phyloP scores from a whole-genome alignment of 2,888 invertebrate species.

The Melangyna quadrimaculata region DNA sequence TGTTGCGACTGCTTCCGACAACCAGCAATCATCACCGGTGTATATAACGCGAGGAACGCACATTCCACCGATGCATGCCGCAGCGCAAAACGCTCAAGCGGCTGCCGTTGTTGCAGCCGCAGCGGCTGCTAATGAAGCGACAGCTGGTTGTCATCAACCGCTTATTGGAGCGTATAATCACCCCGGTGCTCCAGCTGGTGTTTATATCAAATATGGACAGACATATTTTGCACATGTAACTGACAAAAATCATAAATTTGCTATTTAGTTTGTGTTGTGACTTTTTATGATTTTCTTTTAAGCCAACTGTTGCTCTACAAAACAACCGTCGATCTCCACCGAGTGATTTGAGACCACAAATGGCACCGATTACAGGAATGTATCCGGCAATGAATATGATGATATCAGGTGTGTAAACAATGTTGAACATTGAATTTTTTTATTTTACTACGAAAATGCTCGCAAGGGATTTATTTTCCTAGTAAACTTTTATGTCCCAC shows the following conservation, averaged over 20 bases:
- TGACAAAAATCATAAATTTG: slow-evolving; percentile 48
- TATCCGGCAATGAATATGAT: slow-evolving; percentile 81
- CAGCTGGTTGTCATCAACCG: slow-evolving; percentile 80
- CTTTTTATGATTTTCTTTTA: slow-evolving; percentile 38
- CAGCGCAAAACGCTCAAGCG: slow-evolving; percentile 75
- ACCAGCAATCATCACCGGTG: slow-evolving; percentile 75
- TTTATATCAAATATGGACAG: slow-evolving; percentile 81
- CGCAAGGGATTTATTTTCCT: too few relatives aligned
- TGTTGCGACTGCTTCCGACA: slow-evolving; percentile 72
- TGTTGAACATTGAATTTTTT: not conserved
- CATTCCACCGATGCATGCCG: slow-evolving; percentile 79
- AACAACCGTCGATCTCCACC: slow-evolving; percentile 81
- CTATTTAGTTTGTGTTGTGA: not conserved
- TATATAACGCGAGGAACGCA: slow-evolving; percentile 79
- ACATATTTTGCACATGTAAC: slow-evolving; percentile 81
- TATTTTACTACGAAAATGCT: too few relatives aligned
- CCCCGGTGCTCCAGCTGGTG: slow-evolving; percentile 81
- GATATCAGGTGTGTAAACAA: slow-evolving; percentile 78
- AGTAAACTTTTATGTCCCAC: not conserved
- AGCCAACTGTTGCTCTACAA: slow-evolving; percentile 80
- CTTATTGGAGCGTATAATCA: slow-evolving; percentile 82
- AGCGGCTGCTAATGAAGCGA: slow-evolving; percentile 75
- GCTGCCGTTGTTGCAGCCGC: slow-evolving; percentile 79
- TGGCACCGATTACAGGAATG: slow-evolving; percentile 80
- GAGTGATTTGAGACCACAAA: slow-evolving; percentile 79